Evolutionary conservation across 2,797 vertebrate genomes (phyloP).

Genomic region (Anguilla anguilla): DNA sequence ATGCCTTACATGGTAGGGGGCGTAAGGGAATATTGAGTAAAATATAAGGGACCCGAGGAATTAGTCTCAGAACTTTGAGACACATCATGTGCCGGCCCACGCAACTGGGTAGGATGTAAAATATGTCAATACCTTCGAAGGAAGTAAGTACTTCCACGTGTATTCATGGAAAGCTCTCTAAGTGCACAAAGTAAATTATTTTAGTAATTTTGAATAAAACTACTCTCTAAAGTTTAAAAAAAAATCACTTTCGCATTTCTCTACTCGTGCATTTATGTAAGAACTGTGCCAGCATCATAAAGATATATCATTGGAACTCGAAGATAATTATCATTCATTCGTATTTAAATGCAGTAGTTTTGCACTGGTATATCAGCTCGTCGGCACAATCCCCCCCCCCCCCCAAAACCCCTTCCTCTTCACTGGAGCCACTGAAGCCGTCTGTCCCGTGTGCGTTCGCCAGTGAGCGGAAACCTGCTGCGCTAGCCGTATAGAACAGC

Average conservation of each 20-base stretch:
- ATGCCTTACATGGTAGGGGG: constrained; percentile 6
- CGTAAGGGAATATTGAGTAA: constrained; percentile 22
- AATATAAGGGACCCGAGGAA: constrained; percentile 13
- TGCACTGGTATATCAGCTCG: background rate
- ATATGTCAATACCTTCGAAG: background rate
- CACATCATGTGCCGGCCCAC: background rate
- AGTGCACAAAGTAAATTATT: background rate
- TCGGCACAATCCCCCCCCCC: background rate
- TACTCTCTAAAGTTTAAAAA: background rate
- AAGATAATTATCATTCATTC: constrained; percentile 3
- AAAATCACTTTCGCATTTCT: background rate
- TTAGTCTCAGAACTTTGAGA: constrained; percentile 13
- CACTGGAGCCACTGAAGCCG: constrained; percentile 15
- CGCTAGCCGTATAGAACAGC: constrained; percentile 68
- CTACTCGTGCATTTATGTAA: background rate
- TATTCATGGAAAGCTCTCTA: background rate
- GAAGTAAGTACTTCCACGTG: background rate
- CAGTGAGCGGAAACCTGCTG: constrained; percentile 50
- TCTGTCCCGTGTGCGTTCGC: constrained; percentile 48
- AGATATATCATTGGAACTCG: background rate
- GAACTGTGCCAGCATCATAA: background rate
- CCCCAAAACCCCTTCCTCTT: background rate
- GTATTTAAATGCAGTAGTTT: constrained; percentile 2
- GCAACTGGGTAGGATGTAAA: background rate
- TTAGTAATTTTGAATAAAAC: background rate